These are phyloP conservation scores for Propsilocerus akamusi DNA, from an alignment of 1,140 invertebrate genomes.

Conservation along the genomic window DNA sequence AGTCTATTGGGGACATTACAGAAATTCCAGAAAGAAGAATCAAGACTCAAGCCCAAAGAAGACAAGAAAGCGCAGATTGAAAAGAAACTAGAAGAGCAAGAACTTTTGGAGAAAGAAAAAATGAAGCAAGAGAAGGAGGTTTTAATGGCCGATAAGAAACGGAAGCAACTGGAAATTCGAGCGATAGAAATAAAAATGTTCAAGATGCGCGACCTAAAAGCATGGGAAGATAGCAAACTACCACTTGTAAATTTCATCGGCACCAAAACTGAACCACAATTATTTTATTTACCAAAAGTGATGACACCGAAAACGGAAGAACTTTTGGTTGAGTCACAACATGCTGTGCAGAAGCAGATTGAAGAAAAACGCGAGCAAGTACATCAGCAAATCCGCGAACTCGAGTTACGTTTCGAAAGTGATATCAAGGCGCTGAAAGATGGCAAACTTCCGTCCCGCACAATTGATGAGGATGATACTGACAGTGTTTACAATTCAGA, in stretches of 20 bases:
- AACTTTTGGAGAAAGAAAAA: conserved; percentile 68
- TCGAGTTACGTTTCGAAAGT: conserved; percentile 17
- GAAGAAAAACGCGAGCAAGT: conserved; percentile 13
- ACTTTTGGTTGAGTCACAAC: conserved; percentile 27
- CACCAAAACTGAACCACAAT: conserved; percentile 66
- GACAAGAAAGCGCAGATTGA: conserved; percentile 65
- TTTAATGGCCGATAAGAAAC: conserved; percentile 65
- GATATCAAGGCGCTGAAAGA: conserved; percentile 4
- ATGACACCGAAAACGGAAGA: conserved; percentile 31
- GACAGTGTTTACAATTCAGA: not conserved
- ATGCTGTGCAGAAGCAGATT: conserved; percentile 22
- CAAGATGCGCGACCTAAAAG: conserved; percentile 68
- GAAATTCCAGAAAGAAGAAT: conserved; percentile 89
- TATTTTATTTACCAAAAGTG: conserved; percentile 75
- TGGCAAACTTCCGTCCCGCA: conserved; percentile 12
- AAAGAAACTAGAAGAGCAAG: conserved; percentile 81
- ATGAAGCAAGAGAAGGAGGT: conserved; percentile 68
- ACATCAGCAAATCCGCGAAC: conserved; percentile 16
- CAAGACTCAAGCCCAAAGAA: conserved; percentile 60
- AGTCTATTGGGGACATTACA: conserved; percentile 83
- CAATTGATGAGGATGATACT: conserved; percentile 3
- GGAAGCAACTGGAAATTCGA: conserved; percentile 74
- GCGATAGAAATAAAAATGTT: conserved; percentile 82
- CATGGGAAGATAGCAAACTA: conserved; percentile 66
- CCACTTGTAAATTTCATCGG: conserved; percentile 67